These are phyloP conservation scores for Zaprionus obscuricornis DNA, from an alignment of 2,888 invertebrate species.

Conservation along the genomic window DNA sequence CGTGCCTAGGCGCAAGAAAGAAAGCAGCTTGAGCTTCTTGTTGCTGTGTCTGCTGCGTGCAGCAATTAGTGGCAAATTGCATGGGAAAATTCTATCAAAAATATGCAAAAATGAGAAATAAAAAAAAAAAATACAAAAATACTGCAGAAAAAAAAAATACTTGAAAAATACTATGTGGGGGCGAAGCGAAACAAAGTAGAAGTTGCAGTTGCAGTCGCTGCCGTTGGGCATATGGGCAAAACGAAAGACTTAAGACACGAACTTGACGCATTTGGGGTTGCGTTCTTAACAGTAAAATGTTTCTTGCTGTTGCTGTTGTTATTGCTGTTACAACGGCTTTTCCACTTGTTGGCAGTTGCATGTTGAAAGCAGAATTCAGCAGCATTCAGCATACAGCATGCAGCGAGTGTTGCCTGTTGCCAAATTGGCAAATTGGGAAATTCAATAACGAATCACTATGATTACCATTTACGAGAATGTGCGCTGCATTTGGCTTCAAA, in stretches of 20 bases:
- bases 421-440: slow-evolving; percentile 54
- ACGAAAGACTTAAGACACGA: slow-evolving; percentile 66
- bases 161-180: slow-evolving; percentile 34
- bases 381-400: slow-evolving; percentile 1
- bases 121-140: neutral
- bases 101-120: slow-evolving; percentile 49
- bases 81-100: slow-evolving; percentile 69
- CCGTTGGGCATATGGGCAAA: slow-evolving; percentile 48
- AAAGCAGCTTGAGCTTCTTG: slow-evolving; percentile 43
- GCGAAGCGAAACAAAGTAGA: slow-evolving; percentile 25
- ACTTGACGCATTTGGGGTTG: slow-evolving; percentile 63
- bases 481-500: slow-evolving; percentile 42
- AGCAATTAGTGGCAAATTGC: slow-evolving; percentile 75
- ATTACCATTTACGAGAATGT: slow-evolving; percentile 66
- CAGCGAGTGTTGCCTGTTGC: slow-evolving; percentile 2
- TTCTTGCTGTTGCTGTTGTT: too few species aligned
- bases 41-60: slow-evolving; percentile 59
- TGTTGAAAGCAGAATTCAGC: too few species aligned
- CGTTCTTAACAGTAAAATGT: slow-evolving; percentile 68
- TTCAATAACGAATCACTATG: slow-evolving; percentile 77
- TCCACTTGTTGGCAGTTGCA: slow-evolving; percentile 35
- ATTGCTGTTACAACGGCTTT: slow-evolving; percentile 21
- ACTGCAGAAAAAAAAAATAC: slow-evolving; percentile 4
- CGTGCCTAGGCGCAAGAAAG: slow-evolving; percentile 56
- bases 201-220: slow-evolving; percentile 2